Conservation (phyloP, 2,888 invertebrate genomes). For the Dryadula phaetusa region DNA sequence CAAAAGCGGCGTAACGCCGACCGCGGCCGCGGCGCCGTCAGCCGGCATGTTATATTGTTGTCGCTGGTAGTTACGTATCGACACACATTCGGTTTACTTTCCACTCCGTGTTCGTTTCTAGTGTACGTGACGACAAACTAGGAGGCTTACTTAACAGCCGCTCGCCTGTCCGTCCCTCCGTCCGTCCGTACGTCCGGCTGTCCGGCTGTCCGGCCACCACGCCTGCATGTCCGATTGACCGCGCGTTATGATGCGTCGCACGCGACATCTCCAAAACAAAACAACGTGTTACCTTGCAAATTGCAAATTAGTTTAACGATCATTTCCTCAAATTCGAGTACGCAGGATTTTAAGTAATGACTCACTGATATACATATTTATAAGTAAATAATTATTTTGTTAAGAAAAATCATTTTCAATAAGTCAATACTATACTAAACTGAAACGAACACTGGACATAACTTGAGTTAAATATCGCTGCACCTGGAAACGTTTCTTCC, state of each 20-base stretch:
- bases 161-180: not conserved
- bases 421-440: no score
- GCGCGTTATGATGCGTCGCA: conserved; percentile 27
- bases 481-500: no score
- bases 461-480: no score
- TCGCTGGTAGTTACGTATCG: conserved; percentile 39
- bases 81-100: conserved; percentile 46
- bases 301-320: not conserved
- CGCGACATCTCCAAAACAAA: conserved; percentile 27
- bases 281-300: conserved; percentile 13
- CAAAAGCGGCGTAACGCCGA: conserved; percentile 40
- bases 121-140: conserved; percentile 27
- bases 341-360: no score
- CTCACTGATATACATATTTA: no score
- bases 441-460: no score
- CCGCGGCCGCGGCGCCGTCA: not conserved
- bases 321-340: not conserved
- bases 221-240: conserved; percentile 39
- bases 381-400: no score
- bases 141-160: conserved; percentile 38
- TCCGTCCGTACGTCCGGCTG: conserved; percentile 28
- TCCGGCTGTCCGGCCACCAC: not conserved
- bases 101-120: conserved; percentile 43
- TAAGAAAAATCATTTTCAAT: no score
- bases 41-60: conserved; percentile 11